Evolutionary conservation across 2,888 invertebrate species (phyloP).

Genomic region (Salticus scenicus): DNA sequence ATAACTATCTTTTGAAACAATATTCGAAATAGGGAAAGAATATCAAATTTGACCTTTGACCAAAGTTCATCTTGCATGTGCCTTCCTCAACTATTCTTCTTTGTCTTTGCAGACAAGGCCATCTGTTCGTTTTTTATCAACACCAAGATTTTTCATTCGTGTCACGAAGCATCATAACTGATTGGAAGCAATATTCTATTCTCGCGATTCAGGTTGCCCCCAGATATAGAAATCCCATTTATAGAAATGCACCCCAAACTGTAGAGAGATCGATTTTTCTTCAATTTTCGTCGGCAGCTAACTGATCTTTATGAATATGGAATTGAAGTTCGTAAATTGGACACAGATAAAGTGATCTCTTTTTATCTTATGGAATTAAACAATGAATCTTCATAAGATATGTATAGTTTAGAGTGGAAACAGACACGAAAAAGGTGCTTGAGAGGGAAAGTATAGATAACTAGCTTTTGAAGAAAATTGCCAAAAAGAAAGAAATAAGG

Average conservation of each 20-base stretch:
- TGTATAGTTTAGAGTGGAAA: too few species aligned
- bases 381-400: too few species aligned
- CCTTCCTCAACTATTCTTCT: constrained; percentile 44
- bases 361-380: too few species aligned
- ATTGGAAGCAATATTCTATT: constrained; percentile 7
- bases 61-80: constrained; percentile 29
- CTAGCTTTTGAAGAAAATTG: too few species aligned
- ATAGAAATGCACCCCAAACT: not conserved
- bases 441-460: too few species aligned
- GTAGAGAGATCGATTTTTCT: not conserved
- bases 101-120: constrained; percentile 41
- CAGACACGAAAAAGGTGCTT: too few species aligned
- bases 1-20: constrained; percentile 37
- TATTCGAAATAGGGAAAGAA: constrained; percentile 41
- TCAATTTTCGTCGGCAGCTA: not conserved
- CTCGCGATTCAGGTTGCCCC: not conserved
- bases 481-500: too few species aligned
- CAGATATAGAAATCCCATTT: not conserved
- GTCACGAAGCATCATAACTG: constrained; percentile 7
- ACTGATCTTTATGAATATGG: too few species aligned
- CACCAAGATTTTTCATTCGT: constrained; percentile 3
- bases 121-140: constrained; percentile 25
- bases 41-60: constrained; percentile 37
- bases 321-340: too few species aligned
- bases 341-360: too few species aligned